Evolutionary conservation across 53 echinoderm and acorn worm genomes (phyloP).

Genomic region (Mesocentrotus franciscanus): DNA sequence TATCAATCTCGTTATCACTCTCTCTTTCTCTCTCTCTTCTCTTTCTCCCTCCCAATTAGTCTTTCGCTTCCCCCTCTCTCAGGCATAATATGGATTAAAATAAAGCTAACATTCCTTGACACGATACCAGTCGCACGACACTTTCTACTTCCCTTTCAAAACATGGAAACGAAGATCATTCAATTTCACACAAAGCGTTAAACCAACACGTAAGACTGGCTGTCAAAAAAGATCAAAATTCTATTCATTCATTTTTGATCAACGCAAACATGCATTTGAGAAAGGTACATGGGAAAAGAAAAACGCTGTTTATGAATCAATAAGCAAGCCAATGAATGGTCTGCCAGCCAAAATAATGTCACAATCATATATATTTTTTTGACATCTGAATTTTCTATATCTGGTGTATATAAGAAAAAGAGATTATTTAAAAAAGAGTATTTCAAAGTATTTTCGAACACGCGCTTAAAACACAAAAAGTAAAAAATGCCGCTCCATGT

Average conservation of each 20-base stretch:
- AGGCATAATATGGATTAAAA: neutral
- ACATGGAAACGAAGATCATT: neutral
- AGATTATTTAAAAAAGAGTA: too few relatives aligned
- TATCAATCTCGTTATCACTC: too few relatives aligned
- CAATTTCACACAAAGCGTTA: neutral
- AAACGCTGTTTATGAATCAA: neutral
- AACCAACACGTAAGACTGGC: neutral
- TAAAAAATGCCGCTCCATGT: too few relatives aligned
- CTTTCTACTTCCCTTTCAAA: neutral
- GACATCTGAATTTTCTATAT: neutral
- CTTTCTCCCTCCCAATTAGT: too few relatives aligned
- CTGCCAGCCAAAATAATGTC: too few relatives aligned
- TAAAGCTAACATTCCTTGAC: neutral
- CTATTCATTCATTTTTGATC: neutral
- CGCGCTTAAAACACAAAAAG: too few relatives aligned
- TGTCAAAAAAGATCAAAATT: neutral
- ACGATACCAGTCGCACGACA: neutral
- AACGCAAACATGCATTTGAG: neutral
- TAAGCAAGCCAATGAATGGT: too few relatives aligned
- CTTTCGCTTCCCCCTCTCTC: too few relatives aligned
- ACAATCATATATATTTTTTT: too few relatives aligned
- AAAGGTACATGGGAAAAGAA: neutral
- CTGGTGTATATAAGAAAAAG: too few relatives aligned
- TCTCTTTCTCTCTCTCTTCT: too few relatives aligned
- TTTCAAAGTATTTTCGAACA: too few relatives aligned